These are phyloP conservation scores for Corythornis cristatus DNA, from an alignment of 2,113 vertebrate genomes.

Conservation along the genomic window DNA sequence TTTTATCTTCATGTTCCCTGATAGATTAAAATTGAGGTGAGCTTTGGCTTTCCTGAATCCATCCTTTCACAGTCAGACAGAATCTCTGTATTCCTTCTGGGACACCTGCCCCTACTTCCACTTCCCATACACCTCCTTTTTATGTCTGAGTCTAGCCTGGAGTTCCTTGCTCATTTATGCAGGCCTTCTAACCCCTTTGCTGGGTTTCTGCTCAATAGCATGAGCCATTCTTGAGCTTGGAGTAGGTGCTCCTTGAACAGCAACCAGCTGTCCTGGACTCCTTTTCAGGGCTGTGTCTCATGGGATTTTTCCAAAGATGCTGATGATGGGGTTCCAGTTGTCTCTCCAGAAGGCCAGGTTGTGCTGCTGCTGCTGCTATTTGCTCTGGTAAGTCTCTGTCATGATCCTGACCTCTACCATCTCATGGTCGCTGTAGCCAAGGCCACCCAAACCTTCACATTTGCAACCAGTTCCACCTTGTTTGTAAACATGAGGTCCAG, in stretches of 20 bases:
- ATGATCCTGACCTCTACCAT: neutral
- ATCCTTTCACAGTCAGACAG: neutral
- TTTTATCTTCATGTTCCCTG: neutral
- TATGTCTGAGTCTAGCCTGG: accelerated
- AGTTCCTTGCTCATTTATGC: neutral
- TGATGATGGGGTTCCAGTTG: no score
- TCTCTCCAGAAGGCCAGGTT: no score
- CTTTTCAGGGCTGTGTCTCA: neutral
- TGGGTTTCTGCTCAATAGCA: neutral
- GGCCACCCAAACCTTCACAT: neutral
- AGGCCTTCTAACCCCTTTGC: neutral
- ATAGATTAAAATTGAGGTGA: neutral
- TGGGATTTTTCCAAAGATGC: no score
- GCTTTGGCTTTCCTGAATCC: neutral
- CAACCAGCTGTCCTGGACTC: no score
- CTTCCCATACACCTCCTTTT: neutral
- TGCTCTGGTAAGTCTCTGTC: neutral
- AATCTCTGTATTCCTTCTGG: neutral
- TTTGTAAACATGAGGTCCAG: neutral
- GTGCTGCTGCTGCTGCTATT: neutral
- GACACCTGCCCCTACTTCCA: neutral
- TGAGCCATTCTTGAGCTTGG: neutral
- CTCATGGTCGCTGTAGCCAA: neutral
- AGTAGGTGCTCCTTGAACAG: neutral
- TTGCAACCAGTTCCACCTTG: accelerated